A percentile compares a stretch with the other conserved stretches of the same genome.
Evolutionary conservation across 2,797 vertebrate genomes (phyloP).

Genomic region (Micrastur ruficollis): DNA sequence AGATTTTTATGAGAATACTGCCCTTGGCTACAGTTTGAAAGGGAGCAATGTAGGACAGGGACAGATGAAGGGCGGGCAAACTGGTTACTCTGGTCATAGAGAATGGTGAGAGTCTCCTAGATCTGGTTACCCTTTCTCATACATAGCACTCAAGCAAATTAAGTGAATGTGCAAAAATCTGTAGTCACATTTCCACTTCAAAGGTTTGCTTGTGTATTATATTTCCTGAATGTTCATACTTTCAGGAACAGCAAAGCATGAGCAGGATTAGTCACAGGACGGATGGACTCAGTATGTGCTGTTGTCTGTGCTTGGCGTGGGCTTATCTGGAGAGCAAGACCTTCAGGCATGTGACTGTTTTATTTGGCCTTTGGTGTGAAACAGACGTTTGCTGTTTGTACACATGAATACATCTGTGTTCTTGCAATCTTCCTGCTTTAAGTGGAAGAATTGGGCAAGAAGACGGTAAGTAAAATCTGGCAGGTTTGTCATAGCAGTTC

Average conservation of each 20-base stretch:
- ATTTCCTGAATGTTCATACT: neutral
- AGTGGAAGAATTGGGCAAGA: neutral
- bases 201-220: neutral
- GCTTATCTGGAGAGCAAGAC: neutral
- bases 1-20: conserved; percentile 20
- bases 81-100: neutral
- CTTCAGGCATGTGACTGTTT: neutral
- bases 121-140: neutral
- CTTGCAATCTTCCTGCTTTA: neutral
- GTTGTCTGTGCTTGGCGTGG: rapidly evolving
- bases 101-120: neutral
- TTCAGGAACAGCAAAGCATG: neutral
- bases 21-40: neutral
- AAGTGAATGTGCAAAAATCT: neutral
- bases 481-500: neutral
- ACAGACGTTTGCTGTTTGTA: neutral
- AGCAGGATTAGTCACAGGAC: rapidly evolving
- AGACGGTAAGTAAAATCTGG: neutral
- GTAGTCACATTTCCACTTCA: neutral
- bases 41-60: neutral
- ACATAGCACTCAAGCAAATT: neutral
- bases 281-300: neutral
- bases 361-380: neutral
- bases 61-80: neutral
- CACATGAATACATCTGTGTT: neutral